phyloP scores from a whole-genome alignment of 2,888 invertebrate genomes.

The Mycogona germanica region DNA sequence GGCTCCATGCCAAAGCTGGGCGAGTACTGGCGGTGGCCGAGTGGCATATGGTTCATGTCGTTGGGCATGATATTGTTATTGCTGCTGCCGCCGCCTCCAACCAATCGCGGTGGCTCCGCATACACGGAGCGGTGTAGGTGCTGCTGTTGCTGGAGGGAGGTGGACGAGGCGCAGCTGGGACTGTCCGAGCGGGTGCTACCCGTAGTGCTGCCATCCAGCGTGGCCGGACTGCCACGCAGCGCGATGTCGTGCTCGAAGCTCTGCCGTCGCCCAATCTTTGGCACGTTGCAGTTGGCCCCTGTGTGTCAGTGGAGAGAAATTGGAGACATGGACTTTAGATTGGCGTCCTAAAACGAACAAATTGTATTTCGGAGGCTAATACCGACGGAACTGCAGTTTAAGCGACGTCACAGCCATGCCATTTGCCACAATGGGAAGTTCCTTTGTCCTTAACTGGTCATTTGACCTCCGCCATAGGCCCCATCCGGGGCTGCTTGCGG shows the following conservation, averaged over 20 bases:
- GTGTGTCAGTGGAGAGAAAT: neutral
- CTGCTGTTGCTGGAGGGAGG: too few species aligned
- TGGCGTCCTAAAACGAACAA: neutral
- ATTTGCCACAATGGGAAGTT: too few species aligned
- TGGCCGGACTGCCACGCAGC: slow-evolving; percentile 60
- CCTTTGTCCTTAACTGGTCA: too few species aligned
- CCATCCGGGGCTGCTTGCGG: too few species aligned
- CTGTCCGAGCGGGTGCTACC: slow-evolving; percentile 73
- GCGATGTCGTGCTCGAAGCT: slow-evolving; percentile 55
- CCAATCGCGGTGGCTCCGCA: slow-evolving; percentile 5
- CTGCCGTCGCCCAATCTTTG: slow-evolving; percentile 60
- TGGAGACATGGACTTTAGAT: neutral
- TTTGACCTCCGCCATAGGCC: too few species aligned
- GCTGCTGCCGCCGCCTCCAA: slow-evolving; percentile 12
- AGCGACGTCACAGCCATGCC: too few species aligned
- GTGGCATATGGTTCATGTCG: too few species aligned
- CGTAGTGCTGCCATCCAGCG: slow-evolving; percentile 59
- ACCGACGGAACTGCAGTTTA: too few species aligned
- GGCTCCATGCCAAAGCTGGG: slow-evolving; percentile 23
- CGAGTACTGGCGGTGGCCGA: slow-evolving; percentile 21
- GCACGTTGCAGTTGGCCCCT: neutral
- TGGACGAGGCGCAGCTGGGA: slow-evolving; percentile 52
- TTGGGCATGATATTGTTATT: slow-evolving; percentile 19
- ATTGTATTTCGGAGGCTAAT: neutral
- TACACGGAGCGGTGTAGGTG: slow-evolving; percentile 31